Percentiles rank a stretch among this genome's conserved stretches.
Conservation (phyloP, 2,797 vertebrate genomes). For the Microhierax caerulescens region DNA sequence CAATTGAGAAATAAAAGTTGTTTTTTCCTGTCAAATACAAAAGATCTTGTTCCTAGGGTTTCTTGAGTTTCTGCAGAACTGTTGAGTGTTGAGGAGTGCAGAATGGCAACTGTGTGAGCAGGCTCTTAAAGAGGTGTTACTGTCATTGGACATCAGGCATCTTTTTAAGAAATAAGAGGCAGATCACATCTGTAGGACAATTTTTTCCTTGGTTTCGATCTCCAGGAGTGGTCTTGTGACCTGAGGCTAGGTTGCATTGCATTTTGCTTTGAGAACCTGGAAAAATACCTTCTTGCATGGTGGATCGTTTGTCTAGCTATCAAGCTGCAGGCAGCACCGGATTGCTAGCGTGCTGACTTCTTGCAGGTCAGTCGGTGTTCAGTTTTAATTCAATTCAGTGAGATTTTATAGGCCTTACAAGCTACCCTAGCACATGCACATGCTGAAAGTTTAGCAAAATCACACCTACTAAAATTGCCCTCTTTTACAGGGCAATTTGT, state of each 20-base stretch:
- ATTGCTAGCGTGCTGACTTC: neutral
- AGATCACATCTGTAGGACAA: neutral
- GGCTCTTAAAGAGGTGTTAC: neutral
- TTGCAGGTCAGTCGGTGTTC: neutral
- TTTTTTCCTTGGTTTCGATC: neutral
- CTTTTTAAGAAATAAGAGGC: neutral
- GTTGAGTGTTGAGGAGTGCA: neutral
- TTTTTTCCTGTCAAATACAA: neutral
- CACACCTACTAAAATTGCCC: constrained; percentile 22
- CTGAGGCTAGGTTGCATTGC: neutral
- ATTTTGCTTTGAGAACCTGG: neutral
- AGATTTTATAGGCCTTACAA: constrained; percentile 21
- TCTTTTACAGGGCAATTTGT: constrained; percentile 35
- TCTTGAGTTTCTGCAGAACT: neutral
- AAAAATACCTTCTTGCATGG: neutral
- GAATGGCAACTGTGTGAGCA: neutral
- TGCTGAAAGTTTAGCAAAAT: constrained; percentile 29
- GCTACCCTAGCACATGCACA: neutral
- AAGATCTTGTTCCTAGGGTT: neutral
- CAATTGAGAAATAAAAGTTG: neutral
- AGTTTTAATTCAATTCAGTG: constrained; percentile 18
- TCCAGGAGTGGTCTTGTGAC: neutral
- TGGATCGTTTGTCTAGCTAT: neutral
- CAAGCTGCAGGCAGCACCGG: neutral
- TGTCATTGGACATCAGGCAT: neutral